These are phyloP conservation scores for Mormyrus proboscirostris DNA, from an alignment of 2,797 vertebrate genomes.

Conservation along the genomic window DNA sequence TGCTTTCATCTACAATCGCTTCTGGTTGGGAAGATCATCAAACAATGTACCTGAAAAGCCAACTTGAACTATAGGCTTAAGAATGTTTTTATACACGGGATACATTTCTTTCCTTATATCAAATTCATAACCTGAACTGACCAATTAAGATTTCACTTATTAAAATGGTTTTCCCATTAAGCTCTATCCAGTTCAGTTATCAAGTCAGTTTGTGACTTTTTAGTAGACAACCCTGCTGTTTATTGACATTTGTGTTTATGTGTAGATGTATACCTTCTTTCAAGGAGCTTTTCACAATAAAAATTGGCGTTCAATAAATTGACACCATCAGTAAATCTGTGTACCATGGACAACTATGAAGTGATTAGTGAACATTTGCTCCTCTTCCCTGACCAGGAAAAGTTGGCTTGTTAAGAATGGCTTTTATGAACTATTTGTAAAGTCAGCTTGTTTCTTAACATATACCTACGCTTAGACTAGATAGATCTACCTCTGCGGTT, in stretches of 20 bases:
- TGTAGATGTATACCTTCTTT: background rate
- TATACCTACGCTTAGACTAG: background rate
- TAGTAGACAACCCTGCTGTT: background rate
- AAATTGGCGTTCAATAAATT: background rate
- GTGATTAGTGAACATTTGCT: background rate
- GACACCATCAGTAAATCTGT: background rate
- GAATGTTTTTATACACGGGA: background rate
- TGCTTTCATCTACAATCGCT: background rate
- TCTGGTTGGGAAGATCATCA: background rate
- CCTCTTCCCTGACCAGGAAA: background rate
- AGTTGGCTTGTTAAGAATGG: background rate
- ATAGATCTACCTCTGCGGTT: background rate
- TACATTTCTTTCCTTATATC: background rate
- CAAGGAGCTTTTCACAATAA: background rate
- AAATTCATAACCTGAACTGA: background rate
- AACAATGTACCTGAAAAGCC: background rate
- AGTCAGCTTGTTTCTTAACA: background rate
- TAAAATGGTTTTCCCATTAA: background rate
- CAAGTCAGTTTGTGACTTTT: background rate
- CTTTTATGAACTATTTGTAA: background rate
- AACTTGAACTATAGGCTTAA: background rate
- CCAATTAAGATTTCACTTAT: background rate
- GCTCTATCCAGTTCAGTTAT: background rate
- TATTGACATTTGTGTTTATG: background rate
- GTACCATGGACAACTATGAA: background rate